Conservation (phyloP, 2,113 vertebrate genomes). For the Alces alces region DNA sequence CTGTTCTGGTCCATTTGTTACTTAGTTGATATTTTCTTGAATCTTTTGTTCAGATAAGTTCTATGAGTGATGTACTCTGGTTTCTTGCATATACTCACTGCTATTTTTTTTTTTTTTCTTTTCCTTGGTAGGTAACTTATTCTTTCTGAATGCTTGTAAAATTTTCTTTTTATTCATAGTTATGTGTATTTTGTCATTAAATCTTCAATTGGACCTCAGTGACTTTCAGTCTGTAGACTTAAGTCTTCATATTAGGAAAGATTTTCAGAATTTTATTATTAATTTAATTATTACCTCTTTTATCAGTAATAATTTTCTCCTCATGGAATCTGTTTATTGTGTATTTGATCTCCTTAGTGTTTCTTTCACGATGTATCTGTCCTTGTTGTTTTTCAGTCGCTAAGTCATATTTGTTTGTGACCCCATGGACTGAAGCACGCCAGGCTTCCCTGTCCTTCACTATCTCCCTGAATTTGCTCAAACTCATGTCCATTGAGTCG, state of each 20-base stretch:
- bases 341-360: neutral
- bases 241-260: neutral
- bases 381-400: neutral
- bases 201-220: neutral
- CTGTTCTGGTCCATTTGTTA: neutral
- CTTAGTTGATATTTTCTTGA: neutral
- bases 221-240: neutral
- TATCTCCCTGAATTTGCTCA: neutral
- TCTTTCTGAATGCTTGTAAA: neutral
- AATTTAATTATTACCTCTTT: neutral
- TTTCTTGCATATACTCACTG: neutral
- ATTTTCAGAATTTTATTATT: neutral
- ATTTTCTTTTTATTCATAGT: neutral
- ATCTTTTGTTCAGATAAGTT: neutral
- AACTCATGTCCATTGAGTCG: neutral
- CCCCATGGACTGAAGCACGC: neutral
- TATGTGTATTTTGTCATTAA: neutral
- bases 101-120: neutral
- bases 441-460: neutral
- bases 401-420: neutral
- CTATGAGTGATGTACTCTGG: neutral
- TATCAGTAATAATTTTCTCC: neutral
- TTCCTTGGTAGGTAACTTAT: neutral
- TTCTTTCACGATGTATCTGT: neutral
- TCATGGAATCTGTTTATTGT: neutral